Base-by-base conservation (phyloP, 2,797 vertebrate species). In the Pipistrellus nathusii region DNA sequence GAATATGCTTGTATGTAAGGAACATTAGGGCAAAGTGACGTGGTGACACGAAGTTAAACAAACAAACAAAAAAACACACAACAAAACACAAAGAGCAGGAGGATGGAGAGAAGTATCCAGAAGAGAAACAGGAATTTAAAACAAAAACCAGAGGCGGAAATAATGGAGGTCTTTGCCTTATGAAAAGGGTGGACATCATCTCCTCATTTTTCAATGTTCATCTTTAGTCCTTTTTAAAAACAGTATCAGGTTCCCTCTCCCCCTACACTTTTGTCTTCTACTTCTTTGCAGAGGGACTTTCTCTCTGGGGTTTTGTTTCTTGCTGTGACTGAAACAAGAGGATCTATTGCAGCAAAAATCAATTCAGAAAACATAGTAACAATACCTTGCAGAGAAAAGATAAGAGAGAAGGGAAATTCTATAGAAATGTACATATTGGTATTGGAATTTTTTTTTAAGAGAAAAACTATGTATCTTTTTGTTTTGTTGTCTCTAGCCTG, bases 1-100 rank as follows among this genome's bases (percentile, higher is more conserved):
- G 99, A 99, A 97, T 99, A 99, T 94, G 99, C 99, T 98, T 99
- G 99, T 96, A 98, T 99, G 97, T 99, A 99, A 98, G 96, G 98
- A 98, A 98, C 98, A 92, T 85, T 94, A 97, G 95, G 96, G 95
- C 96, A 98, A 98, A 98, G 98, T 98, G 98, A 97, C 97, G 96
- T 98, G 98, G 98, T 98, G 97, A 98, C 98, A 97, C 97, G 97
- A 97, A 98, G 98, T 98, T 98, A 97, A 94, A 93, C 94, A 96
- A 93, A 94, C 98, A 96, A 91, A 96, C 64, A 94, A 92, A 96
- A 76, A 94, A n/a, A n/a, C n/a, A 96, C 77, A 97, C 91, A 97
- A 98, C 92, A 97, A 98, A 97, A 98, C 98, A 98, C 96, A 98
- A 98, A 97, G 97, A 98, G 98, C 97, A 93, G 96, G 97, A 96